Evolutionary conservation across 1,140 invertebrate species (phyloP), one percentile per base, ranked within the genome.

Genomic region (Prorops nasuta): DNA sequence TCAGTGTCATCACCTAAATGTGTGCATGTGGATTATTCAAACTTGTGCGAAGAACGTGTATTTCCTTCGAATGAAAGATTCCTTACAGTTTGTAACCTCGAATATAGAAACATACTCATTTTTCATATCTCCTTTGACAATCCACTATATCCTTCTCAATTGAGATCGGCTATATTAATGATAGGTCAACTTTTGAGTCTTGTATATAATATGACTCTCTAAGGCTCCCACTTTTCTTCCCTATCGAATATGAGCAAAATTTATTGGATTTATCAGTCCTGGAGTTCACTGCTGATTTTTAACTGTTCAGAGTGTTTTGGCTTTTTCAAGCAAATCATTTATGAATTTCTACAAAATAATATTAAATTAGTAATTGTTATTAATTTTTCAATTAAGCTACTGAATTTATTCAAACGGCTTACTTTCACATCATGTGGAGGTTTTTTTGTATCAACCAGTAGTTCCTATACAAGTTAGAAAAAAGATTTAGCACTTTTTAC

Each of bases 261-360:
- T 60, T 34, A 48, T 42, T 31, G 31, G 41, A 39, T 36, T 41
- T 42, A 43, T 38, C 36, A 44, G 38, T 52, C 35, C 44, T 45
- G 39, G 10, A 6, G 44, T 21, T 40, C 44, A 50, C 43, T 51
- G 34, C 0, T 39, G 12, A 53, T 16, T 42, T 16, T 38, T 28
- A 37, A 45, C n/a, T 7, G 45, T 74, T 84, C 83, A 87, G 65
- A 93, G 84, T 67, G 90, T 92, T 80, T 92, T 92, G 69, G 90
- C 90, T 76, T 89, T 89, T 76, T 91, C 89, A 73, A 94, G 78
- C 58, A 94, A 81, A 78, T 93, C 90, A 69, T 89, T 89, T 66
- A 92, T 91, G 74, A 94, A 94, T 86, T 90, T 91, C 88, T 91
- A 80, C n/a, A n/a, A 55, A 85, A 85, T 56, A 68, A 76, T 43